Conservation (phyloP, 2,113 vertebrate genomes). For the Alethe castanea region DNA sequence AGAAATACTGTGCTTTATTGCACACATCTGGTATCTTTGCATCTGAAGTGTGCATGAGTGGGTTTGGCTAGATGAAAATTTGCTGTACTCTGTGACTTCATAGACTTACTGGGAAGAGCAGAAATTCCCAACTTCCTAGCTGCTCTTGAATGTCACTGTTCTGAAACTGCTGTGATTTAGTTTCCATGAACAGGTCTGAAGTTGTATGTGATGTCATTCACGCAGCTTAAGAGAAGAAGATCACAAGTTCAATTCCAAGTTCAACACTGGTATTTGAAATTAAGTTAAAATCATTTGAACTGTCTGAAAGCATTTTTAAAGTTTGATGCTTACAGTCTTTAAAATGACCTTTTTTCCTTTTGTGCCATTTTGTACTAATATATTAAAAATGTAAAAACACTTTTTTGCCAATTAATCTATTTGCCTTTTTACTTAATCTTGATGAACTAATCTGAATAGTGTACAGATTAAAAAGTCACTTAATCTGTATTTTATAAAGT, state of each 20-base stretch:
- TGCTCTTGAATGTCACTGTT: constrained; percentile 27
- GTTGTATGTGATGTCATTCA: background rate
- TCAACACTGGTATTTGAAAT: constrained; percentile 1
- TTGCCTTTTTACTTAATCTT: constrained; percentile 63
- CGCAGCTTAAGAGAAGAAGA: background rate
- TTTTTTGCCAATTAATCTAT: constrained; percentile 57
- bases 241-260: background rate
- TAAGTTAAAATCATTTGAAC: background rate
- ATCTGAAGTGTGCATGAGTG: background rate
- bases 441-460: constrained; percentile 59
- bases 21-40: background rate
- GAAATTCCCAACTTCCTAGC: constrained; percentile 1
- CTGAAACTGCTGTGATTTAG: background rate
- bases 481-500: constrained; percentile 69
- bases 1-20: background rate
- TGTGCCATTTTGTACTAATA: constrained; percentile 62
- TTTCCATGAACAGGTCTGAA: background rate
- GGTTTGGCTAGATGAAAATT: background rate
- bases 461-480: constrained; percentile 24
- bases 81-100: constrained; percentile 9
- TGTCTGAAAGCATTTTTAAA: background rate
- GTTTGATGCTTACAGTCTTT: constrained; percentile 3
- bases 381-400: constrained; percentile 42
- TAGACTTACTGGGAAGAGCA: background rate
- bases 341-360: constrained; percentile 27